Evolutionary conservation across 2,888 invertebrate species (phyloP).

Genomic region (Hesperia comma): DNA sequence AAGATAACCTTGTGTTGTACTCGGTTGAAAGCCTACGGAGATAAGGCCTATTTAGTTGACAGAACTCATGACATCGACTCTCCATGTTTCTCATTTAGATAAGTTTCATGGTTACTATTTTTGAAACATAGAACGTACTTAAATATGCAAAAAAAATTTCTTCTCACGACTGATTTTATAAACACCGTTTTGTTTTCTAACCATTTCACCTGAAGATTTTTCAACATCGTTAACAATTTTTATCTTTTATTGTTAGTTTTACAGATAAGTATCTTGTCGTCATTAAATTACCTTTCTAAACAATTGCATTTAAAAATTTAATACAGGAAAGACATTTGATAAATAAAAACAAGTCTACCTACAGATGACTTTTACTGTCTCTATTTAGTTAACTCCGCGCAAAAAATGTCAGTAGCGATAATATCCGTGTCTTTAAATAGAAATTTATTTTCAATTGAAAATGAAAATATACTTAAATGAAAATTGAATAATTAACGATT

Average conservation of each 20-base stretch:
- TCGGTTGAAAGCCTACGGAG: background rate
- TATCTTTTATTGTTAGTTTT: too few relatives aligned
- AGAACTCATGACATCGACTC: background rate
- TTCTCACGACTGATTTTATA: background rate
- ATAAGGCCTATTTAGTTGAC: background rate
- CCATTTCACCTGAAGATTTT: too few relatives aligned
- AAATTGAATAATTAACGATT: too few relatives aligned
- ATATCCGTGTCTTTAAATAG: background rate
- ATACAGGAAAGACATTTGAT: too few relatives aligned
- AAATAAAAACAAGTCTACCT: too few relatives aligned
- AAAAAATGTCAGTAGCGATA: background rate
- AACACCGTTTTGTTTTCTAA: too few relatives aligned
- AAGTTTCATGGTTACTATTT: background rate
- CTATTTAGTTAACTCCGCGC: background rate
- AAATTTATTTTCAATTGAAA: background rate
- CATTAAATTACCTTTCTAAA: too few relatives aligned
- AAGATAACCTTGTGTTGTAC: background rate
- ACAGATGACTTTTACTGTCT: background rate
- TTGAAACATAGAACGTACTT: background rate
- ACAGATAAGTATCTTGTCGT: too few relatives aligned
- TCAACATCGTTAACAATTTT: too few relatives aligned
- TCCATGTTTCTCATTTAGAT: slow-evolving; percentile 1
- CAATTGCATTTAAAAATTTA: too few relatives aligned
- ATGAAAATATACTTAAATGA: too few relatives aligned
- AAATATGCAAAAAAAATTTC: background rate